Conservation (phyloP, 2,888 invertebrate species). For the Bursaphelenchus okinawaensis region DNA sequence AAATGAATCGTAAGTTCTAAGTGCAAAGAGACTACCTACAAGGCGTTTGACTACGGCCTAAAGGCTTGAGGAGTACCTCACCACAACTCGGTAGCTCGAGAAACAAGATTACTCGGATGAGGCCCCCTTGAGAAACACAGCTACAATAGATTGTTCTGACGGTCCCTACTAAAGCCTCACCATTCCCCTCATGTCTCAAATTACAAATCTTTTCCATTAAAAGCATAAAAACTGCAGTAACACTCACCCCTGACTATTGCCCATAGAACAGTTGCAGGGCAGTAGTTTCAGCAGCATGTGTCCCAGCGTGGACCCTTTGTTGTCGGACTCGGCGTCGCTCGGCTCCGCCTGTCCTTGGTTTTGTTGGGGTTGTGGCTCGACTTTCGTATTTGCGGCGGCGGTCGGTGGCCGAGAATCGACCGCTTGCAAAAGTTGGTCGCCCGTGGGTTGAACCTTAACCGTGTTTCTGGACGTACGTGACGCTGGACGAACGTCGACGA, state of each 20-base stretch:
- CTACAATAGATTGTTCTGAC: too few species aligned
- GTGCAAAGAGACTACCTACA: too few species aligned
- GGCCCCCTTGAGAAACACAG: too few species aligned
- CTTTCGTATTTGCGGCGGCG: neutral
- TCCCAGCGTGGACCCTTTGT: constrained; percentile 17
- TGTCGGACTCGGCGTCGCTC: neutral
- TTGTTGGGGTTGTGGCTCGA: neutral
- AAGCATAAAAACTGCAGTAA: neutral
- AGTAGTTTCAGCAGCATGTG: constrained; percentile 38
- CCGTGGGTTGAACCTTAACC: neutral
- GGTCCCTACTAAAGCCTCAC: too few species aligned
- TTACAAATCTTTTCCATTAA: too few species aligned
- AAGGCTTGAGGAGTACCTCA: too few species aligned
- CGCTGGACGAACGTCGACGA: too few species aligned
- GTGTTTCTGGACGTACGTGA: neutral
- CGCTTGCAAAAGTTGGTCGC: neutral
- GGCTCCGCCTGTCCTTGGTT: neutral
- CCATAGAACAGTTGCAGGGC: constrained; percentile 40
- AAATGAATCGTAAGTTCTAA: too few species aligned
- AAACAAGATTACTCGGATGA: too few species aligned
- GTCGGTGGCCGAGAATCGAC: neutral
- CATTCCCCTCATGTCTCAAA: too few species aligned
- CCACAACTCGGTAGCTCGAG: too few species aligned
- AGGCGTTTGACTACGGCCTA: too few species aligned
- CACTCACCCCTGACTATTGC: constrained; percentile 38